phyloP scores from a whole-genome alignment of 2,888 invertebrate genomes.

The Exephanes ischioxanthus region DNA sequence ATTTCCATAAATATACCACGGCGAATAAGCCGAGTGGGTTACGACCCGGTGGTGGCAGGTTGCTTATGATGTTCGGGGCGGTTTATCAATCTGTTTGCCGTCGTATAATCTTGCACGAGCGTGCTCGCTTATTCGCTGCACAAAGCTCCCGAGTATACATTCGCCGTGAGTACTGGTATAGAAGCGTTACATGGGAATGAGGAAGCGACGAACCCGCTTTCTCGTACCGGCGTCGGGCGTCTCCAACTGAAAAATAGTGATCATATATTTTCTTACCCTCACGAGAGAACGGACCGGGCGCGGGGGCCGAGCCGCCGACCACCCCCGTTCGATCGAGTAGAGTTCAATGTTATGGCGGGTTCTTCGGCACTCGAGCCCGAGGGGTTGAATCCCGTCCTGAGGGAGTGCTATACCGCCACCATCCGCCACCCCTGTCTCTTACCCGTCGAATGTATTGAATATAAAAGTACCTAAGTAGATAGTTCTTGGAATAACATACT shows the following conservation, averaged over 20 bases:
- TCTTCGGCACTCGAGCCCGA: conserved; percentile 60
- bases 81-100: conserved; percentile 66
- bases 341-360: conserved; percentile 75
- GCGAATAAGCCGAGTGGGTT: conserved; percentile 21
- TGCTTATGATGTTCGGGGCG: conserved; percentile 45
- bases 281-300: conserved; percentile 52
- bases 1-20: conserved; percentile 62
- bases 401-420: conserved; percentile 80
- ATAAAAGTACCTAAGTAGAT: conserved; percentile 84
- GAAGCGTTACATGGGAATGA: conserved; percentile 44
- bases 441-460: conserved; percentile 83
- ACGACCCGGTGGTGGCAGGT: conserved; percentile 28
- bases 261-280: conserved; percentile 72
- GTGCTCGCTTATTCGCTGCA: conserved; percentile 59
- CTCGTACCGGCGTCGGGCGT: conserved; percentile 66
- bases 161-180: conserved; percentile 22
- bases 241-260: conserved; percentile 75
- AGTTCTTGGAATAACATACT: conserved; percentile 81
- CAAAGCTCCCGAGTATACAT: conserved; percentile 50
- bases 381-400: conserved; percentile 73
- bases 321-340: conserved; percentile 67
- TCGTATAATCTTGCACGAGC: conserved; percentile 60
- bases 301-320: conserved; percentile 17
- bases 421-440: conserved; percentile 63
- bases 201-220: conserved; percentile 55